Percentiles rank a stretch among this genome's conserved stretches.
Conservation (phyloP, 2,113 vertebrate species). For the Sinocyclocheilus maitianheensis region DNA sequence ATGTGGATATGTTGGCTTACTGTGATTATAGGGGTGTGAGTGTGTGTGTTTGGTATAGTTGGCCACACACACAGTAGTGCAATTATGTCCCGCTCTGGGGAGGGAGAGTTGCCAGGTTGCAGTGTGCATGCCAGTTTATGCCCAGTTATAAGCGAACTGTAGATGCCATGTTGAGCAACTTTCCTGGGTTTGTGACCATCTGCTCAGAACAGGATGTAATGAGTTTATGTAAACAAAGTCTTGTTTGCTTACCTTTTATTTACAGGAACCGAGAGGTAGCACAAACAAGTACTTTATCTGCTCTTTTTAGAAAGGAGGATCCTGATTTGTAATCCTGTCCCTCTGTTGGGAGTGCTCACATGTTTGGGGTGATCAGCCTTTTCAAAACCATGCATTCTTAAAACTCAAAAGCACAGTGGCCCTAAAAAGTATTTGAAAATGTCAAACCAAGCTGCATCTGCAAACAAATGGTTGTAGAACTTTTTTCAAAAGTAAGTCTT, state of each 20-base stretch:
- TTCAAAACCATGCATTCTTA: background rate
- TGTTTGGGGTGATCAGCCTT: background rate
- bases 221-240: conserved; percentile 45
- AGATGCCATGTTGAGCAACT: conserved; percentile 51
- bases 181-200: conserved; percentile 55
- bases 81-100: conserved; percentile 44
- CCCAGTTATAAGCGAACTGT: conserved; percentile 43
- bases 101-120: conserved; percentile 43
- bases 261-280: conserved; percentile 42
- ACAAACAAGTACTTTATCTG: conserved; percentile 18
- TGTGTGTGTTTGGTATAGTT: conserved; percentile 32
- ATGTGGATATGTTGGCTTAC: conserved; percentile 46
- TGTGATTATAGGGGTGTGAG: conserved; percentile 45
- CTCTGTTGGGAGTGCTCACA: background rate
- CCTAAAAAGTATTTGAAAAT: background rate
- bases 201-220: conserved; percentile 49
- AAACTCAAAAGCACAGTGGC: background rate
- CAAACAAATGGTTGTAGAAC: background rate
- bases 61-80: conserved; percentile 40
- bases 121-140: conserved; percentile 45
- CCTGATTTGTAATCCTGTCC: conserved; percentile 1
- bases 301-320: conserved; percentile 1
- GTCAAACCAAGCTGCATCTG: background rate
- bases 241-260: conserved; percentile 56
- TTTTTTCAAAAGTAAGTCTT: background rate